Percentiles rank a stretch among this genome's conserved stretches.
phyloP scores from a whole-genome alignment of 2,113 vertebrate species.

The Mungos mungo region DNA sequence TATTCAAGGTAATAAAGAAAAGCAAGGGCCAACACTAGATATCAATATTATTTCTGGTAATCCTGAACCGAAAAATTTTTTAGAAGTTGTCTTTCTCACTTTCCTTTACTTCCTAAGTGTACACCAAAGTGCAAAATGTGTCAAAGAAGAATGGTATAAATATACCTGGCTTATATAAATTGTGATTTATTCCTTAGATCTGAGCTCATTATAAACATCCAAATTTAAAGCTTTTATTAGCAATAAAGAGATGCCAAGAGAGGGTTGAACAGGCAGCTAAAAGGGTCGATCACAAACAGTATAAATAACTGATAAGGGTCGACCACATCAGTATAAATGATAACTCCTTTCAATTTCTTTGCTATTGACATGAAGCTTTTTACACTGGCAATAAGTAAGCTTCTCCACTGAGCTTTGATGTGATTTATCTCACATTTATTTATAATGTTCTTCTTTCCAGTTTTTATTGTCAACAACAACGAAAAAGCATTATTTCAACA shows the following conservation, averaged over 20 bases:
- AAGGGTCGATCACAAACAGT: background rate
- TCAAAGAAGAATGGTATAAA: background rate
- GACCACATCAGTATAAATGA: background rate
- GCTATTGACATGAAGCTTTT: background rate
- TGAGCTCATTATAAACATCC: background rate
- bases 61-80: background rate
- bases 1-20: background rate
- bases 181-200: slow-evolving; percentile 1
- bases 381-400: background rate
- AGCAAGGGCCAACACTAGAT: background rate
- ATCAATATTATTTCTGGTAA: background rate
- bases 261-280: background rate
- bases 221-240: slow-evolving; percentile 8
- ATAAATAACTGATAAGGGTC: background rate
- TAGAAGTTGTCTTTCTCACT: background rate
- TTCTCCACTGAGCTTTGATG: background rate
- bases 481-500: background rate
- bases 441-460: background rate
- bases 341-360: slow-evolving; percentile 30
- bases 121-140: background rate
- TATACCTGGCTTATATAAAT: background rate
- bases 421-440: background rate
- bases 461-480: background rate
- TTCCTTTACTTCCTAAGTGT: background rate
- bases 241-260: slow-evolving; percentile 1